Percentiles rank a stretch among this genome's conserved stretches.
Evolutionary conservation across 1,140 invertebrate genomes (phyloP).

Genomic region (Aradophagus sp.): DNA sequence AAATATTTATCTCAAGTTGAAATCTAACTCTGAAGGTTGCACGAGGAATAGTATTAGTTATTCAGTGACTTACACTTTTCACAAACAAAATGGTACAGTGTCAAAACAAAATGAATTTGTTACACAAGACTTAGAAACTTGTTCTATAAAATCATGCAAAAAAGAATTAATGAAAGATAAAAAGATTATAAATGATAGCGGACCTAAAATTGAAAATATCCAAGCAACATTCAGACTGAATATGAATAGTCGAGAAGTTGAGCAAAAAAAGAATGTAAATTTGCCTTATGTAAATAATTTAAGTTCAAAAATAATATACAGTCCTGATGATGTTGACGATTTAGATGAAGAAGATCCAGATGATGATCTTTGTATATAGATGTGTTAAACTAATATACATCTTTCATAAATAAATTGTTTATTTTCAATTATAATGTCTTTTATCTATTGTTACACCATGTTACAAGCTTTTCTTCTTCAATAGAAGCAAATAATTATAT

Average conservation of each 20-base stretch:
- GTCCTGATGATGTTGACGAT: conserved; percentile 75
- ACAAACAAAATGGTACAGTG: conserved; percentile 62
- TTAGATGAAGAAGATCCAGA: conserved; percentile 78
- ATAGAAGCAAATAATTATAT: no score
- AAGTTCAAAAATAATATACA: conserved; percentile 74
- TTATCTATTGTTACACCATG: no score
- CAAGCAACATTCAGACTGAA: conserved; percentile 69
- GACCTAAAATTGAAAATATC: conserved; percentile 35
- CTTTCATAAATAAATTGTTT: neutral
- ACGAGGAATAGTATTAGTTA: conserved; percentile 60
- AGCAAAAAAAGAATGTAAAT: conserved; percentile 64
- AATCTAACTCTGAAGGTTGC: conserved; percentile 28
- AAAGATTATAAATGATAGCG: neutral
- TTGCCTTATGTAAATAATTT: conserved; percentile 64
- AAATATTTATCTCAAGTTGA: conserved; percentile 64
- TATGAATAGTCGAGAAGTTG: conserved; percentile 66
- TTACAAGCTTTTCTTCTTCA: no score
- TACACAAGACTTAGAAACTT: conserved; percentile 60
- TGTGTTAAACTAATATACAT: conserved; percentile 14
- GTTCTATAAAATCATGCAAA: conserved; percentile 50
- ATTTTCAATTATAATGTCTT: no score
- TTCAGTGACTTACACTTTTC: conserved; percentile 48
- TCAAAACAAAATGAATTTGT: conserved; percentile 60
- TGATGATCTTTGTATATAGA: conserved; percentile 71
- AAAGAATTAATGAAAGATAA: conserved; percentile 40